These are phyloP conservation scores for Sycophaga agraensis DNA, from an alignment of 1,140 invertebrate genomes.

Conservation along the genomic window DNA sequence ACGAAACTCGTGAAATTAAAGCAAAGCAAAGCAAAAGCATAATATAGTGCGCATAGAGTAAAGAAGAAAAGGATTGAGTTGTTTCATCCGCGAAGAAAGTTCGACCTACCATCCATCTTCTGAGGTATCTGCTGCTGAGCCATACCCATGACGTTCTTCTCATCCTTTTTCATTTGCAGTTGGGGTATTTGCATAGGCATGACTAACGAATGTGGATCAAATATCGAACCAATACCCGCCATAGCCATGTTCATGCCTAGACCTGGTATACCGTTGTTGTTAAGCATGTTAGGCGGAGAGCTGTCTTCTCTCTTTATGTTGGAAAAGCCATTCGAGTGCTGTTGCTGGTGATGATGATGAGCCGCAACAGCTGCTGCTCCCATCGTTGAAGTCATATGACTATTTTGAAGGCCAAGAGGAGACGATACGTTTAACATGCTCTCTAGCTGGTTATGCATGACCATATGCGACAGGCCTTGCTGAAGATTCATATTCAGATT, in stretches of 20 bases:
- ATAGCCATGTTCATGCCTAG: constrained; percentile 51
- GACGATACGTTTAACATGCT: constrained; percentile 40
- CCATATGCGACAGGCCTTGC: constrained; percentile 40
- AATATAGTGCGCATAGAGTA: background rate
- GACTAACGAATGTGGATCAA: constrained; percentile 58
- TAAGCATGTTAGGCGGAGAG: constrained; percentile 57
- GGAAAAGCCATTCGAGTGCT: constrained; percentile 55
- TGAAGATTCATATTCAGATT: constrained; percentile 47
- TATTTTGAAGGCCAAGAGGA: constrained; percentile 1
- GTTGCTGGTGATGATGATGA: constrained; percentile 34
- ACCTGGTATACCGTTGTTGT: constrained; percentile 56
- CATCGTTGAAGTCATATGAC: background rate
- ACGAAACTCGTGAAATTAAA: constrained; percentile 8
- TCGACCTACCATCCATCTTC: constrained; percentile 53
- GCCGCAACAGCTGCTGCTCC: background rate
- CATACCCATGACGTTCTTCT: constrained; percentile 49
- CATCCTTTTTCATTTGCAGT: constrained; percentile 60
- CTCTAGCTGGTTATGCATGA: constrained; percentile 50
- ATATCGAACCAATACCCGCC: constrained; percentile 64
- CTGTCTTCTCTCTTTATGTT: constrained; percentile 49
- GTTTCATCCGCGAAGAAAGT: background rate
- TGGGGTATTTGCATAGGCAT: constrained; percentile 52
- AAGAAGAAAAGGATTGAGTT: constrained; percentile 11
- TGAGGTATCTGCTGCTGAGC: constrained; percentile 43
- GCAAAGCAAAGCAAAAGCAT: constrained; percentile 14